Evolutionary conservation across 2,888 invertebrate genomes (phyloP), one percentile per base, ranked within the genome.

Genomic region (Clistopyga incitator): DNA sequence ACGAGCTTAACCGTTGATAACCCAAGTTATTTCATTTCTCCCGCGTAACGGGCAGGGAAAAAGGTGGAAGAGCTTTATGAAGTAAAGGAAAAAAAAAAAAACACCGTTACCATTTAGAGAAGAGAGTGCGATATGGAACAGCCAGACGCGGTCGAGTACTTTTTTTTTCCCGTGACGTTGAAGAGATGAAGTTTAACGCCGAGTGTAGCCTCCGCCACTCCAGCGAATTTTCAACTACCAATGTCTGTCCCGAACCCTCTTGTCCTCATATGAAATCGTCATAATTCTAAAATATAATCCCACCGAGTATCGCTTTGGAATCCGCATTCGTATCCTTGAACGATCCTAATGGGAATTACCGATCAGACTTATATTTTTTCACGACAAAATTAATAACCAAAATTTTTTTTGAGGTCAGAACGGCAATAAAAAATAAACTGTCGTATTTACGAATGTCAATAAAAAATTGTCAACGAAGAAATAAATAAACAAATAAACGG

Each of bases 1-100:
- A 13, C 15, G 10, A 68, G 72, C 23, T 82, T 52, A 45, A 82
- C 47, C 72, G 72, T 67, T 74, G 61, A 78, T 68, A 74, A 74
- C 61, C 67, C 70, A 75, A 82, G 47, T 70, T 78, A 78, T 75
- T 78, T 78, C 47, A 70, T 70, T 78, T 64, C 70, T 64, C 74
- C 45, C 29, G 45, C 45, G 20, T 59, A 67, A 71, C 20, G 64
- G 42, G 11, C 54, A 38, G 42, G 18, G 42, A 68, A 70, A 70
- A 75, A 54, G 45, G 59, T 56, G 2, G 29, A 52, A 65, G 61
- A 25, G 15, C n/a, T 38, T 29, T 68, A 52, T 20, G 45, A 47
- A 72, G 29, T 23, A 29, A 78, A 52, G 11, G 29, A 23, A 65
- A 50, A 29, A 78, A 45, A 15, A 25, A 20, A 64, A 47, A 68